Evolutionary conservation across 2,888 invertebrate species (phyloP), one percentile per base, ranked within the genome.

Genomic region (Phengaris alcon): DNA sequence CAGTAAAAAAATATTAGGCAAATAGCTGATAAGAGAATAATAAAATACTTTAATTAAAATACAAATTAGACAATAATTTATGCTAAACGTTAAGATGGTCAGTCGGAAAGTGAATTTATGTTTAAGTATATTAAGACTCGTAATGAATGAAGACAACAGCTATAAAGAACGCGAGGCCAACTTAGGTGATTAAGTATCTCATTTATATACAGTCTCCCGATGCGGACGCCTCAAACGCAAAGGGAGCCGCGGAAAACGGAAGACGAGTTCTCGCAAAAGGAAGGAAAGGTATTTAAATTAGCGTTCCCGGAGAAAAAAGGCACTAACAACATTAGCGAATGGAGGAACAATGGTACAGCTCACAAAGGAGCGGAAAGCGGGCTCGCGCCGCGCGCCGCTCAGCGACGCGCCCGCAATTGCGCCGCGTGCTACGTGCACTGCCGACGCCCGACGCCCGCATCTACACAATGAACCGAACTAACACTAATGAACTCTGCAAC

Each of bases 101-200:
- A 82, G 82, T 82, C 81, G 81, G 76, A 78, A 80, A 78, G 76
- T 77, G 77, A 77, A 80, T 80, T 80, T 79, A 80, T 79, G 78
- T 80, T 78, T 80, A 80, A 79, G 78, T 79, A 79, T 79, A 80
- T 79, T 80, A 79, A 78, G 77, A 82, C 83, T 83, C 84, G 86
- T 88, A 90, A 89, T 89, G 86, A 90, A 91, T 88, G 87, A 89
- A 90, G 87, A 88, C 89, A 89, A 90, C 88, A 88, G 89, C 87
- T 87, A 86, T 88, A 87, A 88, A 89, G 90, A 88, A 90, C 85
- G 88, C 86, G 87, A 87, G 89, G 86, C 88, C 88, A 89, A 89
- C 87, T 88, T 88, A 87, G 88, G 89, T 93, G 93, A 93, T 93
- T 92, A 91, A 93, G 91, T 93, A 90, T 92, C 92, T 93, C 91